These are phyloP conservation scores for Callyntrura guangdongensis DNA, from an alignment of 2,888 invertebrate genomes.

Conservation along the genomic window DNA sequence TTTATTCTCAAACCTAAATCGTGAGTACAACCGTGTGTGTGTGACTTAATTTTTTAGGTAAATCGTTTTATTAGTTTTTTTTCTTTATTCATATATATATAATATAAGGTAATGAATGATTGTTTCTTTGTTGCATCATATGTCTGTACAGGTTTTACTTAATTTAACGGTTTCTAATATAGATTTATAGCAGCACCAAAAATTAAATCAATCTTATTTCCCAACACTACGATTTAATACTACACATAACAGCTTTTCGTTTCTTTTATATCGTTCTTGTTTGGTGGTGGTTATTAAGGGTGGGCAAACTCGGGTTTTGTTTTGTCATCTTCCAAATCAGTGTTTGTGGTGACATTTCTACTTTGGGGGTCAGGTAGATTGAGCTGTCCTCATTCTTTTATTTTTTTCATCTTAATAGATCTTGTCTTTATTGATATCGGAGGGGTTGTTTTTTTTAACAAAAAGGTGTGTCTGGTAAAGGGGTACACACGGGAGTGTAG, in stretches of 20 bases:
- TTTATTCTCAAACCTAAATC: conserved; percentile 8
- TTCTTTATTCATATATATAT: conserved; percentile 33
- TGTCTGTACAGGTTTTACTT: conserved; percentile 49
- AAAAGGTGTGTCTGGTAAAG: too few relatives aligned
- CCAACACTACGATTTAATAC: conserved; percentile 43
- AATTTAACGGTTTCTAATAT: too few relatives aligned
- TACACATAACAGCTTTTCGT: conserved; percentile 38
- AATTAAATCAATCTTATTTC: conserved; percentile 15
- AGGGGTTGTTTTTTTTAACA: neutral
- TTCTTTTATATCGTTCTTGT: neutral
- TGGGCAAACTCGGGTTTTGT: too few relatives aligned
- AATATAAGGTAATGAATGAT: conserved; percentile 77
- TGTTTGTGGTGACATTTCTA: neutral
- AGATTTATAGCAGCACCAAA: conserved; percentile 25
- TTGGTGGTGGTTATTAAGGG: neutral
- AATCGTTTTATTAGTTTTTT: neutral
- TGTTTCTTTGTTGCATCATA: conserved; percentile 75
- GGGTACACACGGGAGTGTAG: too few relatives aligned
- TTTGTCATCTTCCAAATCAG: neutral
- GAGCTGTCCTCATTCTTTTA: conserved; percentile 21
- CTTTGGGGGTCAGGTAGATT: conserved; percentile 20
- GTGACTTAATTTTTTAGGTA: neutral
- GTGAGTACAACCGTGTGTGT: conserved; percentile 34
- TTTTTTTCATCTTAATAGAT: neutral
- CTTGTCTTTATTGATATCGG: too few relatives aligned